Base-by-base conservation (phyloP, 2,888 invertebrate species). In the Clivina fossor region DNA sequence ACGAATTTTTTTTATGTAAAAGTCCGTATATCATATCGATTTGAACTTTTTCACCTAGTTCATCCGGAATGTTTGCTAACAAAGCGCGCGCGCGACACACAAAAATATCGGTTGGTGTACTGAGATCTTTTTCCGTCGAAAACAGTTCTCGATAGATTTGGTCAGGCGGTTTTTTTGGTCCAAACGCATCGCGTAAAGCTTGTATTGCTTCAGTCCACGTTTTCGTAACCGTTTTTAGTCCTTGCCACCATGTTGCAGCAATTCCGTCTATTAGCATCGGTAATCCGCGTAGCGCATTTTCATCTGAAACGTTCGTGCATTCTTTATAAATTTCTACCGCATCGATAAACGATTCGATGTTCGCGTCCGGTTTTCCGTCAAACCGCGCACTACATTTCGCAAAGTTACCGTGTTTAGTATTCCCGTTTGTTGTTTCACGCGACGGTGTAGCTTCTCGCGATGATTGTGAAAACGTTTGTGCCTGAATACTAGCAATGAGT, bases 241-340 rank as follows among this genome's bases (percentile, higher is more conserved):
- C 62, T 55, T 54, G 56, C 59, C 61, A 61, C 60, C 61, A 60
- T 2, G 48, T 41, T 2, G 60, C 57, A 3, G 60, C 60, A 7
- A 43, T 22, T 20, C 50, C 54, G 2, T 51, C 48, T 9, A 60
- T 46, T 3, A 61, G 20, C 20, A 60, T 58, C 1, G 58, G 54
- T 3, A 61, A 19, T n/a, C n/a, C n/a, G n/a, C n/a, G n/a, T n/a
- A n/a, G n/a, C n/a, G n/a, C n/a, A n/a, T n/a, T n/a, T 3, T 58
- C 60, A 28, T 46, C 44, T 2, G 58, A 13, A 3, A 57, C 57
- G 2, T 48, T 61, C 1, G 48, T 56, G 20, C 47, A 47, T 3
- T 47, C 47, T 47, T 47, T 47, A 16, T 24, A 30, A 3, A 32
- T 30, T 11, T 46, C 32, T 16, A 46, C n/a, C 32, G 46, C 28